Percentiles rank a stretch among this genome's conserved stretches.
Conservation (phyloP, 2,113 vertebrate genomes). For the Ahaetulla prasina region DNA sequence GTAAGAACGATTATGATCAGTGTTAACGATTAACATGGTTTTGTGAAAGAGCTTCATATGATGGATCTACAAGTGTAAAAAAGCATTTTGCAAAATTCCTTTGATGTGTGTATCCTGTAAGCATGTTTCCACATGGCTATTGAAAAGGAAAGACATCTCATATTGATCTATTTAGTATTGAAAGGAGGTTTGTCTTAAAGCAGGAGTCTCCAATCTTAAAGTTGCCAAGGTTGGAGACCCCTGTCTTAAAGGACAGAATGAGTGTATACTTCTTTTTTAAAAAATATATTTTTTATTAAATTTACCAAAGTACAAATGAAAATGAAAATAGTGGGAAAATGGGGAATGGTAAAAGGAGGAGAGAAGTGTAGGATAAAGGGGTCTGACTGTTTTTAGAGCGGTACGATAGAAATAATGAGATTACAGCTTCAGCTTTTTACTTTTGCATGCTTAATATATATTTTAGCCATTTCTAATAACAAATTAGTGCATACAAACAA, state of each 20-base stretch:
- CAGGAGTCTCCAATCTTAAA: no score
- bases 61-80: background rate
- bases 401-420: background rate
- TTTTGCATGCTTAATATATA: background rate
- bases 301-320: background rate
- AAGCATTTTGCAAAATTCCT: background rate
- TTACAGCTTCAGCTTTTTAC: background rate
- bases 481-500: background rate
- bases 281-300: background rate
- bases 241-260: background rate
- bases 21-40: background rate
- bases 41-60: background rate
- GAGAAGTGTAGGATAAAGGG: background rate
- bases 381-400: background rate
- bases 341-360: background rate
- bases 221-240: no score
- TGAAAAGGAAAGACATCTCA: background rate
- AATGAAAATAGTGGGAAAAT: background rate
- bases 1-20: background rate
- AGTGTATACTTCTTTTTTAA: background rate
- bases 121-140: background rate
- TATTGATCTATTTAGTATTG: background rate
- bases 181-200: background rate
- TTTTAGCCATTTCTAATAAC: background rate
- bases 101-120: background rate